Conservation (phyloP, 2,113 vertebrate species). For the Grantiella picta region DNA sequence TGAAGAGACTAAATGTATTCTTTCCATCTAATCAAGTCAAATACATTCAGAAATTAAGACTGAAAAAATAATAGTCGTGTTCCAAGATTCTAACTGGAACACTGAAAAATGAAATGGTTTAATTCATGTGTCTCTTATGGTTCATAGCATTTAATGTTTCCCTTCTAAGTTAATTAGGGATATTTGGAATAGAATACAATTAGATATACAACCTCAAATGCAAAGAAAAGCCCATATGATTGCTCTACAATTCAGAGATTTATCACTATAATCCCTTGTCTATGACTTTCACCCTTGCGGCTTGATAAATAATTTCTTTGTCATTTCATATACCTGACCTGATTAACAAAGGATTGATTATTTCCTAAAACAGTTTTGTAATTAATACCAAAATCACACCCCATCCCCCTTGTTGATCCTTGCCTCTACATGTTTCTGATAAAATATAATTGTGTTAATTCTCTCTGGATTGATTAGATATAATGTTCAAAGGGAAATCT, state of each 20-base stretch:
- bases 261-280: background rate
- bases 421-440: constrained; percentile 58
- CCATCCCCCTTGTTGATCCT: constrained; percentile 49
- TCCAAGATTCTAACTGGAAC: background rate
- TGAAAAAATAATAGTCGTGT: background rate
- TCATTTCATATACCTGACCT: constrained; percentile 47
- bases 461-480: constrained; percentile 69
- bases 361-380: constrained; percentile 69
- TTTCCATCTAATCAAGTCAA: background rate
- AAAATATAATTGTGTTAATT: constrained; percentile 73
- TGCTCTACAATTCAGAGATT: constrained; percentile 8
- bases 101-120: background rate
- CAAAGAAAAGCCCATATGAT: background rate
- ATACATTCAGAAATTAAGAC: background rate
- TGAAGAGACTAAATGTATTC: background rate
- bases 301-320: constrained; percentile 55
- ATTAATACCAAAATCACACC: constrained; percentile 51
- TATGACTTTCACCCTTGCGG: background rate
- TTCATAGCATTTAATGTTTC: background rate
- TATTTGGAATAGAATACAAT: background rate
- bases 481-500: constrained; percentile 61
- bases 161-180: constrained; percentile 21
- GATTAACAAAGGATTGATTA: constrained; percentile 58
- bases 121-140: background rate
- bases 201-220: background rate